A percentile compares a stretch with the other conserved stretches of the same genome.
These are phyloP conservation scores for Silurus meridionalis DNA, from an alignment of 2,113 vertebrate genomes.

Conservation along the genomic window DNA sequence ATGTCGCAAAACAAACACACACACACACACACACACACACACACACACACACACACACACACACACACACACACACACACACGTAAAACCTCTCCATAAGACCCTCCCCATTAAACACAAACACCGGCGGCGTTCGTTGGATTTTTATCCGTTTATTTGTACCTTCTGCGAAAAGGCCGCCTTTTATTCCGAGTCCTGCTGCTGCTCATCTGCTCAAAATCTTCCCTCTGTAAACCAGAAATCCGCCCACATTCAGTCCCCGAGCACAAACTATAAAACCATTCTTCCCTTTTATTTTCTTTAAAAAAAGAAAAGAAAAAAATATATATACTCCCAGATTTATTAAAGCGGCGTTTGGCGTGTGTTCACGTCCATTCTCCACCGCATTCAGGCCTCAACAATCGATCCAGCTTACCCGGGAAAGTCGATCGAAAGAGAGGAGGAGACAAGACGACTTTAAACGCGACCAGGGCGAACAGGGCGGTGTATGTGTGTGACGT, in stretches of 20 bases:
- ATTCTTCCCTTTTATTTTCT: too few relatives aligned
- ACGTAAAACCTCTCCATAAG: too few relatives aligned
- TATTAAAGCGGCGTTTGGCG: not conserved
- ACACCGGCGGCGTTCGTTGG: too few relatives aligned
- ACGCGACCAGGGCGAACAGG: not conserved
- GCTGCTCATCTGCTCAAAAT: not conserved
- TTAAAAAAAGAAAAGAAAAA: too few relatives aligned
- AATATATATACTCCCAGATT: slow-evolving; percentile 7
- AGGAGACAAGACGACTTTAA: not conserved
- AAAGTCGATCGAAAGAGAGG: not conserved
- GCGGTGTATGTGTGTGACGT: too few relatives aligned
- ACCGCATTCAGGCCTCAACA: slow-evolving; percentile 66
- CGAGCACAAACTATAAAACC: too few relatives aligned
- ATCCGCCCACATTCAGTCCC: not conserved
- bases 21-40: not conserved
- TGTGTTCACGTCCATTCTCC: slow-evolving; percentile 70
- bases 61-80: too few relatives aligned
- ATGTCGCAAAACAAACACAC: not conserved
- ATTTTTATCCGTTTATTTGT: not conserved
- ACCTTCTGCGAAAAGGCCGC: slow-evolving; percentile 36
- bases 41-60: not conserved
- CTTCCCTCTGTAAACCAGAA: not conserved
- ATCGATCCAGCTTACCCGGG: slow-evolving; percentile 61
- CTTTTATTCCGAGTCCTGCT: not conserved
- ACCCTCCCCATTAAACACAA: too few relatives aligned